phyloP scores from a whole-genome alignment of 2,113 vertebrate species.

The Mohoua ochrocephala region DNA sequence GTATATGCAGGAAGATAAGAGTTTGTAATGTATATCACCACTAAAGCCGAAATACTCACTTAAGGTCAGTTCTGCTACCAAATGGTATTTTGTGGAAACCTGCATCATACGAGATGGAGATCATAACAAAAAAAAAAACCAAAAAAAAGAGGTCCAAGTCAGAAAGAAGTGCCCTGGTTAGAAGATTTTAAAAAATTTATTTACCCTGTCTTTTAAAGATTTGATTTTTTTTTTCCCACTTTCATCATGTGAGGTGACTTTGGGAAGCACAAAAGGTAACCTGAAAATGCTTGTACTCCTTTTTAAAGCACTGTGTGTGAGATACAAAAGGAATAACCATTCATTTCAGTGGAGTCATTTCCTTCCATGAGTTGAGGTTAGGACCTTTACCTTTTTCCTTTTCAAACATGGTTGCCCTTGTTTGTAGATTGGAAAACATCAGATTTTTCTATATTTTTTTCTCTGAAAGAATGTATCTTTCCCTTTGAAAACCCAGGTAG shows the following conservation, averaged over 20 bases:
- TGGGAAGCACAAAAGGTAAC: background rate
- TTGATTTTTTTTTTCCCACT: background rate
- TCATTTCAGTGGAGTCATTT: background rate
- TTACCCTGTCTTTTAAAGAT: background rate
- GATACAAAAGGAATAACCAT: background rate
- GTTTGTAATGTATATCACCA: background rate
- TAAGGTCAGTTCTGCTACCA: background rate
- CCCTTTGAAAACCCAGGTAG: background rate
- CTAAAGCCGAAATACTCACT: background rate
- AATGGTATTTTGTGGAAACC: background rate
- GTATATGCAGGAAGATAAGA: background rate
- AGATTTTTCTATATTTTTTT: fast-evolving
- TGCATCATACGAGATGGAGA: background rate
- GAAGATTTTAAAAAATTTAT: background rate
- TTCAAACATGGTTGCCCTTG: fast-evolving
- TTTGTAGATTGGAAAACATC: background rate
- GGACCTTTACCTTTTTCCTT: background rate
- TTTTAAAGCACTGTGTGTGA: background rate
- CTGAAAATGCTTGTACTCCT: background rate
- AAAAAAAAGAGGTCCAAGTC: background rate
- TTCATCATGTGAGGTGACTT: background rate
- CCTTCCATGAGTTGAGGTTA: background rate
- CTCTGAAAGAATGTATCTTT: background rate
- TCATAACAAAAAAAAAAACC: background rate
- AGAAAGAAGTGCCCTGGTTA: background rate